Evolutionary conservation across 2,797 vertebrate genomes (phyloP).

Genomic region (Anisognathus igniventris): DNA sequence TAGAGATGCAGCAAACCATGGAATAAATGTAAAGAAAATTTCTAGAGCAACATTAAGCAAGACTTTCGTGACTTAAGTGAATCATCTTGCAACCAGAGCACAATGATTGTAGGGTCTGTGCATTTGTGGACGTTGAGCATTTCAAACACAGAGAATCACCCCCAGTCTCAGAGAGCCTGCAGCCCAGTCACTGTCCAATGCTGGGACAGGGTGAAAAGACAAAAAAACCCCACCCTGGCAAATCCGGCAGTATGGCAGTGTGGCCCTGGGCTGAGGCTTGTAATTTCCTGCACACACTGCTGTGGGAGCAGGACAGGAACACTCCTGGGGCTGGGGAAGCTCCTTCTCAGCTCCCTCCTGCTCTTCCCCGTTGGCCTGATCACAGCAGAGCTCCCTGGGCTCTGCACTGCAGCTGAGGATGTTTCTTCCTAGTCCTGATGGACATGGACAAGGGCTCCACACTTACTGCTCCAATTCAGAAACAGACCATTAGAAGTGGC

Average conservation of each 20-base stretch:
- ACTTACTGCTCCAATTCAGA: neutral
- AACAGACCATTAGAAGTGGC: neutral
- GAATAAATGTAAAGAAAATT: neutral
- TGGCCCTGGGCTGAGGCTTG: neutral
- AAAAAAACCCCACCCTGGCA: neutral
- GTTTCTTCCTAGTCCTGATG: neutral
- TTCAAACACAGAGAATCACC: neutral
- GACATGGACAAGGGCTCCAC: neutral
- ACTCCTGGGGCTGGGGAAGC: neutral
- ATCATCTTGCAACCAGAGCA: neutral
- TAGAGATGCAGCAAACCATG: neutral
- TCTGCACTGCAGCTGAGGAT: neutral
- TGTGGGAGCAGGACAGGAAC: neutral
- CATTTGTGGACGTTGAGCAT: neutral
- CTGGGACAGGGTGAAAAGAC: neutral
- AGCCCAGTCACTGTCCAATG: neutral
- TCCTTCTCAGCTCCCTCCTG: neutral
- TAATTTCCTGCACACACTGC: no score
- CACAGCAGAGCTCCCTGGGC: neutral
- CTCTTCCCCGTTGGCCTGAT: fast-evolving
- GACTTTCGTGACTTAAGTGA: neutral
- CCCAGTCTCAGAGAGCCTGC: neutral
- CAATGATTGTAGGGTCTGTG: neutral
- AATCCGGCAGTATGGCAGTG: fast-evolving
- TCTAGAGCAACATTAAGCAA: neutral